Base-by-base conservation (phyloP, 2,113 vertebrate genomes). In the Orthonyx spaldingii region DNA sequence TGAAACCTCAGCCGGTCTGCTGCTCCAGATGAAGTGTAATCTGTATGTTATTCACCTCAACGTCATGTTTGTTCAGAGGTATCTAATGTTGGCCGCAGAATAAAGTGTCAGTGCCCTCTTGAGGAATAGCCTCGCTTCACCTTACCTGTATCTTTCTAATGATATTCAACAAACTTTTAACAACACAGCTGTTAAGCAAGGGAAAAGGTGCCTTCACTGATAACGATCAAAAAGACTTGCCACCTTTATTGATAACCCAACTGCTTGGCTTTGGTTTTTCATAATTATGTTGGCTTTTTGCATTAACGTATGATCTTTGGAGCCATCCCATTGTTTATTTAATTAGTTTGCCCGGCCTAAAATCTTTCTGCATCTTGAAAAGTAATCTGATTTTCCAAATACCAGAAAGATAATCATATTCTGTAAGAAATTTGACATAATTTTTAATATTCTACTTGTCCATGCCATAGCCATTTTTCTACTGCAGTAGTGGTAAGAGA, bases 351-450 rank as follows among this genome's bases (percentile, higher is more conserved):
- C 68, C 86, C 87, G 49, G 71, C n/a, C 21, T 92, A 93, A 84
- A 89, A 93, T 86, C 28, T 66, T 89, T 93, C 44, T 81, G 79
- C 44, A 35, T 91, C 64, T 96, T 92, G 76, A 68, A 90, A 92
- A 93, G 65, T 82, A 94, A 93, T 86, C 61, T 68, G 56, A 91
- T 93, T 94, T 96, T 77, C 64, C 15, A 30, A 92, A 87, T 90
- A 84, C 41, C 68, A 82, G 80, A 64, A 92, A 86, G 87, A 69
- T 79, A 95, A 94, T 94, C 12, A 78, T 74, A 84, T 92, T 88
- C 71, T 77, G 15, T 75, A 78, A 33, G 11, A 96, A 95, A 78
- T 77, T 75, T 94, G 64, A 53, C 72, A 60, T 56, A 37, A 57
- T 77, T 88, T 92, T 85, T 74, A 88, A 84, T 90, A 90, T 61